These are phyloP conservation scores for Spodoptera picta DNA, from an alignment of 2,888 invertebrate species.

Conservation along the genomic window DNA sequence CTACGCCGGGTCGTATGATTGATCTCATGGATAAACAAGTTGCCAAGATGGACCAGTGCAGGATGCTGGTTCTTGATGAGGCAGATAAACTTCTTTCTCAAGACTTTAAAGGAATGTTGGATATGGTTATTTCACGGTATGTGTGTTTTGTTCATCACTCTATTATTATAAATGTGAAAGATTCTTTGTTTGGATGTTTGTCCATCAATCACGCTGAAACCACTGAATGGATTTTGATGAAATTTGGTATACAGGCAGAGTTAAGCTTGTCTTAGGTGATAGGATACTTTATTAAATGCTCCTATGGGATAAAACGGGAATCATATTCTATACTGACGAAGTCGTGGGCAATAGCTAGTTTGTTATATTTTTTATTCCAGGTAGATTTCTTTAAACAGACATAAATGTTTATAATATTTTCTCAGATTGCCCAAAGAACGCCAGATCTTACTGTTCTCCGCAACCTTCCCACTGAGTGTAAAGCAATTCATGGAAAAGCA, in stretches of 20 bases:
- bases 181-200: no score
- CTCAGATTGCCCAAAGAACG: slow-evolving; percentile 96
- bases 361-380: background rate
- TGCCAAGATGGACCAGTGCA: slow-evolving; percentile 98
- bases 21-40: slow-evolving; percentile 99
- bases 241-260: no score
- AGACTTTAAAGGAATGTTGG: slow-evolving; percentile 99
- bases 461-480: slow-evolving; percentile 99
- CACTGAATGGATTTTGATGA: no score
- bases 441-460: slow-evolving; percentile 99
- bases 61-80: slow-evolving; percentile 99
- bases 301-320: no score
- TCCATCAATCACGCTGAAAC: no score
- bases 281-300: no score
- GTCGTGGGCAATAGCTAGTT: no score
- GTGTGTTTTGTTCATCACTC: slow-evolving; percentile 35
- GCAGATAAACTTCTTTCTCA: slow-evolving; percentile 99
- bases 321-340: no score
- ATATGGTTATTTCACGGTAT: slow-evolving; percentile 95
- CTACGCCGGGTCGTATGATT: slow-evolving; percentile 99
- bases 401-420: slow-evolving; percentile 12
- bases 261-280: no score
- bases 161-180: no score
- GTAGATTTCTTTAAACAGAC: background rate
- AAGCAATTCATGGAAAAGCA: slow-evolving; percentile 99